phyloP scores from a whole-genome alignment of 2,888 invertebrate species.

The Lasioglossum villosulum region DNA sequence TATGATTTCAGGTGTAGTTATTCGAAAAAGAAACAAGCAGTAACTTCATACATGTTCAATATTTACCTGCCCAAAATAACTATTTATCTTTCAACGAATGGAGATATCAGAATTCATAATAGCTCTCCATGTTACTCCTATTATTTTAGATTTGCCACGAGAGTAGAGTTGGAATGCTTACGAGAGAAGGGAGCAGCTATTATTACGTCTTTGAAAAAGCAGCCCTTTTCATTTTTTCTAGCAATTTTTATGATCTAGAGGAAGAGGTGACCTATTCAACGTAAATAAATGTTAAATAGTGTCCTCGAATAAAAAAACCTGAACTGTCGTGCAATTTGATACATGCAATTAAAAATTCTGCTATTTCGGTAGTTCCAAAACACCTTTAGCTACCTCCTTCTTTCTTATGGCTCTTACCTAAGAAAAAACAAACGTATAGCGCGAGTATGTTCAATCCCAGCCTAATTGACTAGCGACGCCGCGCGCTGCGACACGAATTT shows the following conservation, averaged over 20 bases:
- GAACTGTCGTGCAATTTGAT: background rate
- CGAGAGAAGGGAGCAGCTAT: background rate
- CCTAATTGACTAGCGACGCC: background rate
- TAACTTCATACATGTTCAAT: too few species aligned
- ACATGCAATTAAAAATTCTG: background rate
- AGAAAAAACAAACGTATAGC: background rate
- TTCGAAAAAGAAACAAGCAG: too few species aligned
- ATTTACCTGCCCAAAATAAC: background rate
- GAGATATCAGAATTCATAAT: background rate
- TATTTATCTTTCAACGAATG: background rate
- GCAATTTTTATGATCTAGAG: background rate
- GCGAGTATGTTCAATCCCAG: background rate
- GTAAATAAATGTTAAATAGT: background rate
- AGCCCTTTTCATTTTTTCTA: background rate
- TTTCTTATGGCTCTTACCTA: background rate
- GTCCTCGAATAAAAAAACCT: background rate
- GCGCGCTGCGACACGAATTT: constrained; percentile 11
- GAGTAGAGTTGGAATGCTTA: background rate
- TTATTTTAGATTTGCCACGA: background rate
- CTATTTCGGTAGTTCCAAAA: background rate
- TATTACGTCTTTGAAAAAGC: background rate
- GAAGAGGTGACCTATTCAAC: background rate
- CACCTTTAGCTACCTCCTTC: background rate
- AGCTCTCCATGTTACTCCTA: background rate
- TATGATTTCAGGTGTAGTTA: background rate